Conservation (phyloP, 2,113 vertebrate genomes). For the Laticauda laticaudata region DNA sequence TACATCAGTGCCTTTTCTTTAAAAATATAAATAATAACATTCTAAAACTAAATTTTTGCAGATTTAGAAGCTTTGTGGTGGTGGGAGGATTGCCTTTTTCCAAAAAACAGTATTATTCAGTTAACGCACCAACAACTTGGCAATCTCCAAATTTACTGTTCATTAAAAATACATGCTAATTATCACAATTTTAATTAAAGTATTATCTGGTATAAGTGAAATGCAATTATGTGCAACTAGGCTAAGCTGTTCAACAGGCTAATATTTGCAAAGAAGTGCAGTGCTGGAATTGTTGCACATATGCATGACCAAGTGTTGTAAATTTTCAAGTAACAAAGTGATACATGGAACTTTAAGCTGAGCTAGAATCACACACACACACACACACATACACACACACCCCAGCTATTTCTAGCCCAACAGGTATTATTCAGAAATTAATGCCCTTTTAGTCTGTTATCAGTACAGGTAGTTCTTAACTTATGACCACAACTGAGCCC, state of each 20-base stretch:
- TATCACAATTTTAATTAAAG: constrained; percentile 75
- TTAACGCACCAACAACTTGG: constrained; percentile 57
- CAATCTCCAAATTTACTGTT: constrained; percentile 72
- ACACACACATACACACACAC: no score
- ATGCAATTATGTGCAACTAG: constrained; percentile 73
- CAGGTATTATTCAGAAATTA: constrained; percentile 9
- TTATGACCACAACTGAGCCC: background rate
- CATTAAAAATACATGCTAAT: constrained; percentile 72
- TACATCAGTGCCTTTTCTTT: background rate
- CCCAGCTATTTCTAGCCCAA: constrained; percentile 1
- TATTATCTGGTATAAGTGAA: constrained; percentile 70
- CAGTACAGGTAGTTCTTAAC: background rate
- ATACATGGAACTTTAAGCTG: constrained; percentile 49
- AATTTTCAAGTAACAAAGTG: constrained; percentile 66
- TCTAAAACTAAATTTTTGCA: constrained; percentile 20
- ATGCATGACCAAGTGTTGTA: constrained; percentile 55
- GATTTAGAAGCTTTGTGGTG: constrained; percentile 23
- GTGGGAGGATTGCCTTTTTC: background rate
- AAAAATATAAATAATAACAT: constrained; percentile 1
- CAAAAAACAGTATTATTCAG: constrained; percentile 52
- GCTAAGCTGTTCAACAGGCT: constrained; percentile 61
- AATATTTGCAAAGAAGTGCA: constrained; percentile 63
- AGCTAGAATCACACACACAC: background rate
- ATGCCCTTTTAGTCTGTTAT: constrained; percentile 5
- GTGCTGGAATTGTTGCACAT: constrained; percentile 52